Evolutionary conservation across 2,888 invertebrate genomes (phyloP), one percentile per base, ranked within the genome.

Genomic region (Cyclophora albipunctata): DNA sequence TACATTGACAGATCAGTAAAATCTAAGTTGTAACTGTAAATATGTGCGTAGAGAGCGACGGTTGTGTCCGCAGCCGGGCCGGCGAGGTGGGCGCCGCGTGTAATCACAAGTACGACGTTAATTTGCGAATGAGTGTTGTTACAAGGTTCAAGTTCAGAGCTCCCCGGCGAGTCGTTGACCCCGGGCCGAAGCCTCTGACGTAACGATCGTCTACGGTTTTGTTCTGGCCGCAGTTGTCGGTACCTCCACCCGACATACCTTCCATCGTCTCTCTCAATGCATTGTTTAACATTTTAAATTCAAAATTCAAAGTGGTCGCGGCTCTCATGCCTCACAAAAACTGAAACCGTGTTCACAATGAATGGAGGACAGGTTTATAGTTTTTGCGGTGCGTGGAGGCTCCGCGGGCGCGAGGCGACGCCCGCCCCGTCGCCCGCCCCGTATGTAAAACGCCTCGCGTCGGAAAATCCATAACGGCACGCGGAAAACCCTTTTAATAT

Each of bases 401-500:
- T 47, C 48, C 50, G 47, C 50, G 48, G 49, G 50, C 54, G 47
- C 46, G 53, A 46, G 52, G 46, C 33, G 45, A 43, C 47, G 46
- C 49, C 44, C 35, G 48, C 46, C 35, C 48, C 48, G 57, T 51
- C 49, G 46, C 50, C 59, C 56, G 46, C 49, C 6, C 48, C 77
- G 82, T 83, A 83, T 84, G 83, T 84, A 84, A 84, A 84, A 71
- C 75, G 72, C 60, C 66, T 68, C 77, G 69, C 70, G 64, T 60
- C 68, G 78, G 86, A 84, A 87, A 86, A 86, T 86, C 88, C 82
- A 87, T 87, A 88, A 84, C 83, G 82, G 81, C 74, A 79, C 84
- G 86, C 84, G 86, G 86, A 88, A 87, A 88, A 86, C 88, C 88
- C 87, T 88, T 87, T 88, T 85, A 86, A 87, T 88, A 86, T 87